Conservation (phyloP, 2,113 vertebrate species). For the Agapornis roseicollis region DNA sequence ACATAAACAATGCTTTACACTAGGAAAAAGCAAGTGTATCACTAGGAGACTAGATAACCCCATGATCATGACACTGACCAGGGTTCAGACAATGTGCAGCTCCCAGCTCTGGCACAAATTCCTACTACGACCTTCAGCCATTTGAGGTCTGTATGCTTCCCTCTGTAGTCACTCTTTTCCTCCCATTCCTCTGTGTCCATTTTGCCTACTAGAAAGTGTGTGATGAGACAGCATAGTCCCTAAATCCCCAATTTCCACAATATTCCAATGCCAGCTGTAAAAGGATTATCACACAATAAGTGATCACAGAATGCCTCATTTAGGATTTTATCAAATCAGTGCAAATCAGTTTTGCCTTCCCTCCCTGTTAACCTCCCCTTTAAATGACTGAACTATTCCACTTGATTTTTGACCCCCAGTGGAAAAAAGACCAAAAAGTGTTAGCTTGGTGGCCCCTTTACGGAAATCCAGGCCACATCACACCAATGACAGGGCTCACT, state of each 20-base stretch:
- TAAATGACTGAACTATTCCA: neutral
- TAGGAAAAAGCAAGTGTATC: neutral
- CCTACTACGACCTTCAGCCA: neutral
- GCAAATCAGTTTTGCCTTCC: neutral
- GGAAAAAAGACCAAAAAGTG: neutral
- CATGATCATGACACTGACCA: neutral
- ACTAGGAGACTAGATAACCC: neutral
- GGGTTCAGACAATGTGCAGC: neutral
- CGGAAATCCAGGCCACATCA: neutral
- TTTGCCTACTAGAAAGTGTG: no score
- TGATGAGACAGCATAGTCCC: no score
- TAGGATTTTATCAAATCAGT: neutral
- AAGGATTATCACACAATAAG: neutral
- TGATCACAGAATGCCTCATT: neutral
- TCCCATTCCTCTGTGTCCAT: neutral
- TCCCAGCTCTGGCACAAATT: neutral
- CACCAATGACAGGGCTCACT: fast-evolving
- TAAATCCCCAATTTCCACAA: neutral
- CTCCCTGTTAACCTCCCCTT: neutral
- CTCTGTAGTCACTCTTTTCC: neutral
- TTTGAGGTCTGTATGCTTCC: neutral
- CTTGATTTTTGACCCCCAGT: neutral
- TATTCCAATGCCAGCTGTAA: neutral
- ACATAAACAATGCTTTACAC: neutral
- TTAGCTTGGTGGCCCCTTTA: neutral